Evolutionary conservation across 2,113 vertebrate species (phyloP).

Genomic region (Colistium nudipinnis): DNA sequence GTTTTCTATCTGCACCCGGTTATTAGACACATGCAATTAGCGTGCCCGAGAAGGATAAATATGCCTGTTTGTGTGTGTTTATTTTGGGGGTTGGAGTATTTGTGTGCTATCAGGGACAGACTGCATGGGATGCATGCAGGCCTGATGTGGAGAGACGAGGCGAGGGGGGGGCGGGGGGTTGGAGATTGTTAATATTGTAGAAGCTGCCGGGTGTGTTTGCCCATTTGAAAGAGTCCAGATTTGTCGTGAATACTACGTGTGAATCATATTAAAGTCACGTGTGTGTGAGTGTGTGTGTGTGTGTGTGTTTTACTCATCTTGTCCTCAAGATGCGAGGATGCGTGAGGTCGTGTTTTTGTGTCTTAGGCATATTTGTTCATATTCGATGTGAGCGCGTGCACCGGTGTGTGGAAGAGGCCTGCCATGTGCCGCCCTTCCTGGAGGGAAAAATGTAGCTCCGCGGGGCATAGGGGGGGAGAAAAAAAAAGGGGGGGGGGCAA

Average conservation of each 20-base stretch:
- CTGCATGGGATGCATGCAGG: constrained; percentile 61
- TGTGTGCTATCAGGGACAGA: constrained; percentile 67
- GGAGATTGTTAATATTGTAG: constrained; percentile 41
- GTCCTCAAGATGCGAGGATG: constrained; percentile 9
- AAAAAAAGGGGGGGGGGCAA: constrained; percentile 60
- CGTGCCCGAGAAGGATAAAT: constrained; percentile 61
- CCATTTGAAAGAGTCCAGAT: too few relatives aligned
- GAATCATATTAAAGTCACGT: constrained; percentile 2
- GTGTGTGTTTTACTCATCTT: background rate
- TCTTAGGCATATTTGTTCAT: constrained; percentile 32
- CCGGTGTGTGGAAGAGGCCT: constrained; percentile 30
- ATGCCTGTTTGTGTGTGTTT: constrained; percentile 39
- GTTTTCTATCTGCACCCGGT: constrained; percentile 68
- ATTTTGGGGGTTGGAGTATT: constrained; percentile 17
- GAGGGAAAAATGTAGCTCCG: constrained; percentile 47
- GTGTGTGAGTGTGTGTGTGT: constrained; percentile 1
- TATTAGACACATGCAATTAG: constrained; percentile 74
- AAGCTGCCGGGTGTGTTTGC: constrained; percentile 16
- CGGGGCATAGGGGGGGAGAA: constrained; percentile 22
- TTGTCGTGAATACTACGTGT: too few relatives aligned
- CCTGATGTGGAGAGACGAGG: constrained; percentile 50
- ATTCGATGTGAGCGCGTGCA: constrained; percentile 22
- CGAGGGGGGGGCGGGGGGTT: constrained; percentile 8
- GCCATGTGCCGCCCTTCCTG: constrained; percentile 58
- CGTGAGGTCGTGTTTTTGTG: constrained; percentile 11